A percentile compares a stretch with the other conserved stretches of the same genome.
phyloP scores from a whole-genome alignment of 2,797 vertebrate genomes.

The Pangasius krempfi region DNA sequence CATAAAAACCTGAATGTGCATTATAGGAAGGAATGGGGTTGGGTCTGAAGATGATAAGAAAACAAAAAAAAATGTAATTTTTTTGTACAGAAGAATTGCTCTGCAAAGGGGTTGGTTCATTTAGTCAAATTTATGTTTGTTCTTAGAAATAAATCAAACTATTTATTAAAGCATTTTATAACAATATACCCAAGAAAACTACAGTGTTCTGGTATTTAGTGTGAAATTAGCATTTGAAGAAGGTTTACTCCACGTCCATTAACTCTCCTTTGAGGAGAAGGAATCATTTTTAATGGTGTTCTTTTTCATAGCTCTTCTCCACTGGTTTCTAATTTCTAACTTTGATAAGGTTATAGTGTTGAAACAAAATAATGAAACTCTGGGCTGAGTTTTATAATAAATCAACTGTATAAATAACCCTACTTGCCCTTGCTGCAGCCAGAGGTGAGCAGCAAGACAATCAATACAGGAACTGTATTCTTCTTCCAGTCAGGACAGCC shows the following conservation, averaged over 20 bases:
- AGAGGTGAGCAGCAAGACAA: slow-evolving; percentile 56
- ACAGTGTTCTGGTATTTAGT: slow-evolving; percentile 54
- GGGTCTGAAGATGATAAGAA: slow-evolving; percentile 31
- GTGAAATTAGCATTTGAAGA: slow-evolving; percentile 12
- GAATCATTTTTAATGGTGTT: background rate
- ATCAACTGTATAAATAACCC: slow-evolving; percentile 23
- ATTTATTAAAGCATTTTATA: slow-evolving; percentile 93
- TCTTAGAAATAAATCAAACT: slow-evolving; percentile 81
- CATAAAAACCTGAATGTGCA: slow-evolving; percentile 63
- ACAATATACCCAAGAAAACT: slow-evolving; percentile 66
- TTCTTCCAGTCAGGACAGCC: slow-evolving; percentile 54
- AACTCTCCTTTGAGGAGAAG: background rate
- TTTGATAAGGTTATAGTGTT: background rate
- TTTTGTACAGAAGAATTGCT: slow-evolving; percentile 84
- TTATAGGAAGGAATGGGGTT: slow-evolving; percentile 58
- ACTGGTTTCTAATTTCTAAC: background rate
- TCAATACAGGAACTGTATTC: slow-evolving; percentile 57
- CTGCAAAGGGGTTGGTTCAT: slow-evolving; percentile 76
- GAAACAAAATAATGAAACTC: slow-evolving; percentile 4
- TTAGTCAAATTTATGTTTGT: slow-evolving; percentile 84
- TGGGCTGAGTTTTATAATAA: slow-evolving; percentile 1
- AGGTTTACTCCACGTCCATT: background rate
- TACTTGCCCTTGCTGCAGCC: slow-evolving; percentile 52
- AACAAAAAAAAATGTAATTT: slow-evolving; percentile 56
- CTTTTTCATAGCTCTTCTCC: background rate